Conservation (phyloP, 2,113 vertebrate genomes). For the Channa maculata region DNA sequence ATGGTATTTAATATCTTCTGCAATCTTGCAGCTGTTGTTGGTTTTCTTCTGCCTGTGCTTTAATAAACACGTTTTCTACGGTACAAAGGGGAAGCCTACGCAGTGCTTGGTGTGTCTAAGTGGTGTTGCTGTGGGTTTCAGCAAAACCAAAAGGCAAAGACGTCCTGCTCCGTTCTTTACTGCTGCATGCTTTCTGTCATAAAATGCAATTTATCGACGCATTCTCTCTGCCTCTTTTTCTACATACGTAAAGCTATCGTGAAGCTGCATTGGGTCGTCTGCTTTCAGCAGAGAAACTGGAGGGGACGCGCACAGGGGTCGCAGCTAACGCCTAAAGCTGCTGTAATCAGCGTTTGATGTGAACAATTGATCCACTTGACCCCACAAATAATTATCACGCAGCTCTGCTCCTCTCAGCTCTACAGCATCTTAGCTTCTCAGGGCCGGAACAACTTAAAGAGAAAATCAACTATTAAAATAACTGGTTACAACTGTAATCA, state of each 20-base stretch:
- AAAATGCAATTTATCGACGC: constrained; percentile 22
- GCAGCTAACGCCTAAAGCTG: too few species aligned
- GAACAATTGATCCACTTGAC: too few species aligned
- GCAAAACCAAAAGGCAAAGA: constrained; percentile 30
- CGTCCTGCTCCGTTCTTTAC: constrained; percentile 25
- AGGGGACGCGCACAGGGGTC: not conserved
- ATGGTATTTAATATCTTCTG: constrained; percentile 83
- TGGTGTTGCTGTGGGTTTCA: constrained; percentile 21
- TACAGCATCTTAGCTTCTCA: too few species aligned
- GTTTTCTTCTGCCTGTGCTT: constrained; percentile 73
- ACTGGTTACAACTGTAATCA: too few species aligned
- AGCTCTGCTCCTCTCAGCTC: too few species aligned
- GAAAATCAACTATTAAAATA: too few species aligned
- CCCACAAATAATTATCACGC: too few species aligned
- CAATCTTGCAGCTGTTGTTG: constrained; percentile 77
- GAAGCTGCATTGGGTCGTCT: not conserved
- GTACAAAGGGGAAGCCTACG: constrained; percentile 59
- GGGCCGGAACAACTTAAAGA: too few species aligned
- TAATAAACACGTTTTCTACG: constrained; percentile 84
- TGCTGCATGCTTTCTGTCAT: constrained; percentile 27
- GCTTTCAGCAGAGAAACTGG: constrained; percentile 41
- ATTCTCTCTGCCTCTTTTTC: constrained; percentile 32
- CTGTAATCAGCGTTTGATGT: not conserved
- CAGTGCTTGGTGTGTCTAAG: constrained; percentile 64
- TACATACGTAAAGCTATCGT: not conserved